Evolutionary conservation across 2,113 vertebrate genomes (phyloP), one percentile per base, ranked within the genome.

Genomic region (Bufo gargarizans): DNA sequence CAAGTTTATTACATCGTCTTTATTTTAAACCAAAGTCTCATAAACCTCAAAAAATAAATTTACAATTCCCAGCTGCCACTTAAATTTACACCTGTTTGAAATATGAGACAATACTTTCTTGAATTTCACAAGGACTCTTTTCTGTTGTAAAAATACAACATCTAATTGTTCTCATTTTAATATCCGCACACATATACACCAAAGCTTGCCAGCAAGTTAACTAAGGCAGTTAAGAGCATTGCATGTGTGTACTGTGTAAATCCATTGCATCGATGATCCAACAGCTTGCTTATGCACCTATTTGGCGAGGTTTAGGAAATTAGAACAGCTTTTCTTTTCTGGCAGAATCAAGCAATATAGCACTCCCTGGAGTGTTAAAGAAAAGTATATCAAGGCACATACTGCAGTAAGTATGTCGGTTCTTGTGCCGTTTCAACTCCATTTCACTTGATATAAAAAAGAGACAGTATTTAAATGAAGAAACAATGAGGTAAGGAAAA

Each of bases 251-350:
- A 10, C 84, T 2, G 88, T 77, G 72, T 84, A 86, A 63, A 0
- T 81, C 87, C 82, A 89, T 89, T 89, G 89, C 90, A 0, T 71
- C 93, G 93, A 93, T 92, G 84, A 90, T 90, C 91, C 90, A 94
- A 95, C 94, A 95, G 94, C 94, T 95, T 95, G 95, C 93, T 95
- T 92, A 95, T 95, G 94, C 89, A 87, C 93, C 94, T 91, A 94
- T 95, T 95, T 94, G 95, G 94, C 95, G 94, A 91, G 90, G 91
- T 91, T 86, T 91, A 90, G 94, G 90, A 94, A 95, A 95, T 95
- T 90, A 93, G 93, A 95, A 92, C 93, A 93, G 93, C 93, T 95
- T 93, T 94, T 93, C 93, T 94, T 92, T 94, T 93, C 92, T 93
- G 91, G 91, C 91, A 92, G 94, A 92, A 90, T 91, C 91, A 91